Evolutionary conservation across 2,888 invertebrate species (phyloP).

Genomic region (Drosophila prostipennis): DNA sequence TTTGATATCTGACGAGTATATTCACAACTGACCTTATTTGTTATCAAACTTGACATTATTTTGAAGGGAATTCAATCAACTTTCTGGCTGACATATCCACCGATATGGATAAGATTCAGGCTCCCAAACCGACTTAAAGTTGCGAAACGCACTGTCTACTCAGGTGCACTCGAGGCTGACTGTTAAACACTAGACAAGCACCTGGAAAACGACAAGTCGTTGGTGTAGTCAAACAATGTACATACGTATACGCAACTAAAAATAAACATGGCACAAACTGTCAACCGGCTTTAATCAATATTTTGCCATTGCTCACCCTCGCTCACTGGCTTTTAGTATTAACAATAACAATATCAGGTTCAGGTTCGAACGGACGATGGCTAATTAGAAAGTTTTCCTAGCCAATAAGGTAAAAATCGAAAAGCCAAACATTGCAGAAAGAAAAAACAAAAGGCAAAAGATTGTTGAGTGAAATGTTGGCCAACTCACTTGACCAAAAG

Average conservation of each 20-base stretch:
- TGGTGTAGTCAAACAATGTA: constrained; percentile 26
- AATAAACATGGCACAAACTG: constrained; percentile 26
- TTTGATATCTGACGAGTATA: neutral
- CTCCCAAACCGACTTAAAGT: neutral
- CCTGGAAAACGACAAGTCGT: constrained; percentile 16
- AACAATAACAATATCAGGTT: constrained; percentile 11
- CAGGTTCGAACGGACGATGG: constrained; percentile 32
- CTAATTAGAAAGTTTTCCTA: constrained; percentile 71
- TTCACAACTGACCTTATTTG: constrained; percentile 6
- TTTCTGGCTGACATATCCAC: constrained; percentile 3
- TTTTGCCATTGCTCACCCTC: constrained; percentile 29
- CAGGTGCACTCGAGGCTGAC: constrained; percentile 29
- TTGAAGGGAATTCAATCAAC: constrained; percentile 4
- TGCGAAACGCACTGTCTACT: constrained; percentile 30
- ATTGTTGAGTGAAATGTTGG: constrained; percentile 69
- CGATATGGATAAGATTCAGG: neutral
- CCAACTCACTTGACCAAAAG: constrained; percentile 74
- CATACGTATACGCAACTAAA: constrained; percentile 22
- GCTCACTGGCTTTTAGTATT: neutral
- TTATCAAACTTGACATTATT: constrained; percentile 9
- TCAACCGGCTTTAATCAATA: constrained; percentile 36
- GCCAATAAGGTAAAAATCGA: constrained; percentile 63
- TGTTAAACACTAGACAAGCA: constrained; percentile 31
- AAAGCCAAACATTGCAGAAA: constrained; percentile 42
- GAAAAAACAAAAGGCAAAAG: constrained; percentile 5